A percentile compares a stretch with the other conserved stretches of the same genome.
Conservation (phyloP, 2,888 invertebrate species). For the Drosophila maculinotata region DNA sequence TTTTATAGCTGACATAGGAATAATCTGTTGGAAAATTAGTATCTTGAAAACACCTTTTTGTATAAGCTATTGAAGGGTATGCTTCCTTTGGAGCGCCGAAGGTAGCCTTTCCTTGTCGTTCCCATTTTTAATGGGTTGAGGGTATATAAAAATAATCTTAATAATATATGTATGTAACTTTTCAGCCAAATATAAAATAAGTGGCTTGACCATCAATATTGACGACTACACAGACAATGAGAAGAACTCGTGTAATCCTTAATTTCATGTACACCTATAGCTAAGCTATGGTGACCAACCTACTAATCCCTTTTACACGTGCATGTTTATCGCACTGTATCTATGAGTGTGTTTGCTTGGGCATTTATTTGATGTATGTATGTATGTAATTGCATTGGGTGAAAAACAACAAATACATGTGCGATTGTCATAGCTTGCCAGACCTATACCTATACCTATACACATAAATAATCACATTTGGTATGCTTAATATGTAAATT, state of each 20-base stretch:
- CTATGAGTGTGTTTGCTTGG: slow-evolving; percentile 12
- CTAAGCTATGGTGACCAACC: slow-evolving; percentile 51
- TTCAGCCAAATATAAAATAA: background rate
- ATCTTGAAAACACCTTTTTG: too few species aligned
- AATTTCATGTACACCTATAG: slow-evolving; percentile 40
- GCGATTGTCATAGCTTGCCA: slow-evolving; percentile 22
- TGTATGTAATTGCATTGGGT: slow-evolving; percentile 24
- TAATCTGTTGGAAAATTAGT: too few species aligned
- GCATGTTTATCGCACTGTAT: slow-evolving; percentile 10
- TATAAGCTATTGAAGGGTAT: too few species aligned
- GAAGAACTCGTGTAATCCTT: slow-evolving; percentile 41
- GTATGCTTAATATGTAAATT: slow-evolving; percentile 32
- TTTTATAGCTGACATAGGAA: too few species aligned
- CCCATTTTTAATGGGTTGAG: too few species aligned
- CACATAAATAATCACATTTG: slow-evolving; percentile 57
- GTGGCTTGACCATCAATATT: background rate
- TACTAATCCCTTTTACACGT: slow-evolving; percentile 53
- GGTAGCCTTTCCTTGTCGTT: too few species aligned
- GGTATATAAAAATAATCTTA: background rate
- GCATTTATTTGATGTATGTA: background rate
- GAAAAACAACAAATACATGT: slow-evolving; percentile 9
- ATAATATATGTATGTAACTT: background rate
- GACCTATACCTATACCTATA: too few species aligned
- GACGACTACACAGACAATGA: slow-evolving; percentile 2
- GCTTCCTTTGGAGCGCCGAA: too few species aligned